phyloP scores from a whole-genome alignment of 2,888 invertebrate genomes.

The Drosophila borealis region DNA sequence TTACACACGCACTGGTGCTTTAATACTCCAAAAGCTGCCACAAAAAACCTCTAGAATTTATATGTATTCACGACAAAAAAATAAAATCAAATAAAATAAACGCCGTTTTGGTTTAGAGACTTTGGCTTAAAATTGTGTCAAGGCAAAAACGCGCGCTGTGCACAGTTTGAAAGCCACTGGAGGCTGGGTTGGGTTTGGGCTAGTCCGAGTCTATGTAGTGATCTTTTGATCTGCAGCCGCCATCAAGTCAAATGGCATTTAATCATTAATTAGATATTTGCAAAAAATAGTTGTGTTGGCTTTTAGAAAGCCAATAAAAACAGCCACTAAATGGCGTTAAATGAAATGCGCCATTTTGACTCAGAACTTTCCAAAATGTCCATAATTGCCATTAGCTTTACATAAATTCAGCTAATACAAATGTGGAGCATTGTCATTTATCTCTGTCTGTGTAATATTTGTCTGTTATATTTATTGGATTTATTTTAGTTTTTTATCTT shows the following conservation, averaged over 20 bases:
- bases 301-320: slow-evolving; percentile 15
- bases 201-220: slow-evolving; percentile 21
- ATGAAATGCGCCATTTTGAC: slow-evolving; percentile 1
- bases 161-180: slow-evolving; percentile 71
- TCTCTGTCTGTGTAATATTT: slow-evolving; percentile 29
- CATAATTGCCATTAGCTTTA: slow-evolving; percentile 24
- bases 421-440: slow-evolving; percentile 58
- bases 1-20: slow-evolving; percentile 30
- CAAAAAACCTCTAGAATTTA: slow-evolving; percentile 55
- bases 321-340: background rate
- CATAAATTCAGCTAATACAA: slow-evolving; percentile 56
- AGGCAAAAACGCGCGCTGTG: slow-evolving; percentile 70
- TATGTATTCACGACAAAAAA: slow-evolving; percentile 58
- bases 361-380: background rate
- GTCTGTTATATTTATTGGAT: slow-evolving; percentile 18
- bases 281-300: background rate
- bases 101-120: slow-evolving; percentile 49
- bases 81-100: slow-evolving; percentile 40
- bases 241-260: slow-evolving; percentile 36
- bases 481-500: slow-evolving; percentile 34
- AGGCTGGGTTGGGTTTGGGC: slow-evolving; percentile 48
- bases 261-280: slow-evolving; percentile 47
- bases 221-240: slow-evolving; percentile 68
- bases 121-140: slow-evolving; percentile 55
- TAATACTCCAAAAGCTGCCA: slow-evolving; percentile 39